Conservation (phyloP, 2,888 invertebrate species). For the Sesamia inferens region DNA sequence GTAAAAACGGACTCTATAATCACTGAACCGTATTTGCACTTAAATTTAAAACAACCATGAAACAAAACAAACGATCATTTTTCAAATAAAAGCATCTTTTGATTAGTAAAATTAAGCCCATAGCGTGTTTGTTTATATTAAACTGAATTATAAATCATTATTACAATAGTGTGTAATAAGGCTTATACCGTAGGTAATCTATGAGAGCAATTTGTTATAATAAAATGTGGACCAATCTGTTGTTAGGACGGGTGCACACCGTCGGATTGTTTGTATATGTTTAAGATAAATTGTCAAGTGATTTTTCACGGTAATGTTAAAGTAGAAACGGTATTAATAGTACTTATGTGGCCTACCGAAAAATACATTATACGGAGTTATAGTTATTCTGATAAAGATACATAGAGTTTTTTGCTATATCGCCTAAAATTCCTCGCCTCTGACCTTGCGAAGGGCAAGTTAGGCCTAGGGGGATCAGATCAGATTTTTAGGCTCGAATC, state of each 20-base stretch:
- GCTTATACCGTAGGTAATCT: conserved; percentile 44
- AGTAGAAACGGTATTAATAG: too few species aligned
- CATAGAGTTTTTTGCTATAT: too few species aligned
- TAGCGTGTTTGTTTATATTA: conserved; percentile 59
- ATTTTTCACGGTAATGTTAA: not conserved
- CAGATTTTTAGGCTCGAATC: too few species aligned
- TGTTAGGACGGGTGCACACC: conserved; percentile 42
- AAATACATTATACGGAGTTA: too few species aligned
- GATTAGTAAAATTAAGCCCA: conserved; percentile 23
- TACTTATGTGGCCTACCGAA: too few species aligned
- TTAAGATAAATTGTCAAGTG: too few species aligned
- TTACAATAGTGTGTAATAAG: conserved; percentile 59
- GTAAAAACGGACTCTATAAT: not conserved
- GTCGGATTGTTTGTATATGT: not conserved
- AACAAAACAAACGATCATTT: conserved; percentile 3
- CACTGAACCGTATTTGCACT: not conserved
- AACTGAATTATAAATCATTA: conserved; percentile 58
- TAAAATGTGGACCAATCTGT: conserved; percentile 26
- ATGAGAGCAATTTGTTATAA: conserved; percentile 58
- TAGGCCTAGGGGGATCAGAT: too few species aligned
- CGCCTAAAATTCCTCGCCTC: too few species aligned
- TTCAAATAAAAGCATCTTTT: not conserved
- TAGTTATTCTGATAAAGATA: too few species aligned
- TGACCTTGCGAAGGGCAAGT: too few species aligned
- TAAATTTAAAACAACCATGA: not conserved